Conservation (phyloP, 2,797 vertebrate genomes). For the Chaetophractus vellerosus region DNA sequence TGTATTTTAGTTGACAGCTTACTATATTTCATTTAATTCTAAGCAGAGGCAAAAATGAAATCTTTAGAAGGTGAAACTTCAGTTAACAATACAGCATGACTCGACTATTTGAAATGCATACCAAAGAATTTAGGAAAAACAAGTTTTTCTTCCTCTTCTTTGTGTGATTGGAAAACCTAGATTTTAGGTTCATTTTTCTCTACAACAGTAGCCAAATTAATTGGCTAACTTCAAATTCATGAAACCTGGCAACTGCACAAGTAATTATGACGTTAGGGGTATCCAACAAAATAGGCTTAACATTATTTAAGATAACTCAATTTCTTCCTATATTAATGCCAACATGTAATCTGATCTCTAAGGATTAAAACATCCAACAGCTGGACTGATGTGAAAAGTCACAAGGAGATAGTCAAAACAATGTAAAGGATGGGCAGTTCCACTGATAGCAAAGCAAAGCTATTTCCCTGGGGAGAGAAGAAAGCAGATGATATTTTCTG, state of each 20-base stretch:
- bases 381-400: slow-evolving; percentile 72
- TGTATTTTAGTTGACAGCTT: slow-evolving; percentile 13
- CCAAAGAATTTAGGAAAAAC: slow-evolving; percentile 52
- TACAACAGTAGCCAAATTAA: slow-evolving; percentile 75
- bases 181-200: slow-evolving; percentile 41
- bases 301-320: slow-evolving; percentile 39
- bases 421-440: slow-evolving; percentile 59
- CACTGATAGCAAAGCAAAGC: slow-evolving; percentile 54
- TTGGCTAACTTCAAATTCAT: slow-evolving; percentile 66
- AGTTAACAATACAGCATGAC: slow-evolving; percentile 33
- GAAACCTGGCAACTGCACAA: slow-evolving; percentile 61
- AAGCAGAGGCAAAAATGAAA: slow-evolving; percentile 54
- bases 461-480: slow-evolving; percentile 72
- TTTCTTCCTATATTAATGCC: slow-evolving; percentile 60
- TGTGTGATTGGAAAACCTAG: slow-evolving; percentile 51
- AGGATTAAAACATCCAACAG: slow-evolving; percentile 75
- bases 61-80: slow-evolving; percentile 56
- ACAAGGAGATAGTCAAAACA: slow-evolving; percentile 78
- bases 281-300: slow-evolving; percentile 56
- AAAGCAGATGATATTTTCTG: slow-evolving; percentile 85
- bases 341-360: slow-evolving; percentile 55
- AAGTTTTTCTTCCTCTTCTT: slow-evolving; percentile 21
- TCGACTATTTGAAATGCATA: slow-evolving; percentile 50
- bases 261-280: slow-evolving; percentile 50
- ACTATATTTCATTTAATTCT: slow-evolving; percentile 64